Conservation (phyloP, 2,113 vertebrate species). For the Tiliqua scincoides region DNA sequence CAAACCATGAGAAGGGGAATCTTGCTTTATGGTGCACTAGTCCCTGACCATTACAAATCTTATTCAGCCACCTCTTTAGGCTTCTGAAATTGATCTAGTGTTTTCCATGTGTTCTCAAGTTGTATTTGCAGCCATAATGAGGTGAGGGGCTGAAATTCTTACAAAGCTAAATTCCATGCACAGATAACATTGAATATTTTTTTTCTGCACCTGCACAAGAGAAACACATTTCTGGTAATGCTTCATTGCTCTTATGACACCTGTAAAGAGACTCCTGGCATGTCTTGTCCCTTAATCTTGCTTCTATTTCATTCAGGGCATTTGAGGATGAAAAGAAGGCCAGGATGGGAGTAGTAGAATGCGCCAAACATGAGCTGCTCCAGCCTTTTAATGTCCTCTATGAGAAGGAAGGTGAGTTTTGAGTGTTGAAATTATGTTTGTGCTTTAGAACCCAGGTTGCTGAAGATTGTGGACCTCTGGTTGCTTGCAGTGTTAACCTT, state of each 20-base stretch:
- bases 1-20: not conserved
- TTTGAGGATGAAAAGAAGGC: constrained; percentile 97
- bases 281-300: not conserved
- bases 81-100: not conserved
- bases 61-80: not conserved
- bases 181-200: not conserved
- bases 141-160: not conserved
- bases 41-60: not conserved
- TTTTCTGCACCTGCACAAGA: not conserved
- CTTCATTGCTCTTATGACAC: not conserved
- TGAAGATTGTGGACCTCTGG: not conserved
- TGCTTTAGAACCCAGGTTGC: not conserved
- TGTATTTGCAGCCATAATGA: not conserved
- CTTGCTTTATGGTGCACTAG: too few relatives aligned
- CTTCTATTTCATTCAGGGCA: constrained; percentile 76
- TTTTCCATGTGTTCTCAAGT: not conserved
- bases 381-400: constrained; percentile 96
- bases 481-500: not conserved
- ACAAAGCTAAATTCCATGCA: not conserved
- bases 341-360: constrained; percentile 94
- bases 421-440: not conserved
- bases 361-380: constrained; percentile 95
- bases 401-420: constrained; percentile 92
- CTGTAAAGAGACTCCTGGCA: not conserved
- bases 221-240: not conserved